Conservation (phyloP, 2,113 vertebrate genomes). For the Xiphophorus couchianus region DNA sequence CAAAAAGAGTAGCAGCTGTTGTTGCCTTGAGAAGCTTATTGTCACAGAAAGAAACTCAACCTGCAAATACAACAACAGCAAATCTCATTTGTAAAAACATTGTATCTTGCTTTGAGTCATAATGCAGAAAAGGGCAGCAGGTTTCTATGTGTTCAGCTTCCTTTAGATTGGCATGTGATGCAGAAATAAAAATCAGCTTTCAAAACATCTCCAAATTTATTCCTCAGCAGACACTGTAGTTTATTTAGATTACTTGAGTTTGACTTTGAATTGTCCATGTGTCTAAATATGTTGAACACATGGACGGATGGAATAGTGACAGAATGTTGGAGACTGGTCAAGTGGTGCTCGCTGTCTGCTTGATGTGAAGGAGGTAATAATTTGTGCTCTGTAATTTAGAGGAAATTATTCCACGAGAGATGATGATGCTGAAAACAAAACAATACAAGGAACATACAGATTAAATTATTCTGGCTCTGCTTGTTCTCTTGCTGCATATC, state of each 20-base stretch:
- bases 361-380: background rate
- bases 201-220: too few species aligned
- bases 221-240: background rate
- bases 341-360: background rate
- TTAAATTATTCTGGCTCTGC: slow-evolving; percentile 2
- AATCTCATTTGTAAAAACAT: background rate
- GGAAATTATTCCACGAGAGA: slow-evolving; percentile 16
- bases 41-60: slow-evolving; percentile 33
- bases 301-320: too few species aligned
- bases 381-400: slow-evolving; percentile 8
- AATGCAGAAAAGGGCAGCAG: background rate
- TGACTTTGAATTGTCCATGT: background rate
- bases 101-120: too few species aligned
- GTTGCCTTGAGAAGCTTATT: slow-evolving; percentile 48
- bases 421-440: background rate
- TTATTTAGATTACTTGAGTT: background rate
- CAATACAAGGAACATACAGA: background rate
- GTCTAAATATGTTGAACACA: background rate
- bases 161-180: background rate
- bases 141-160: background rate
- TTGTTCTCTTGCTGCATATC: slow-evolving; percentile 10
- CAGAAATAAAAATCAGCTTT: background rate
- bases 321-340: background rate
- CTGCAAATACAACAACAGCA: background rate
- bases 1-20: background rate